Evolutionary conservation across 2,888 invertebrate genomes (phyloP).

Genomic region (Trissonchulus sp.): DNA sequence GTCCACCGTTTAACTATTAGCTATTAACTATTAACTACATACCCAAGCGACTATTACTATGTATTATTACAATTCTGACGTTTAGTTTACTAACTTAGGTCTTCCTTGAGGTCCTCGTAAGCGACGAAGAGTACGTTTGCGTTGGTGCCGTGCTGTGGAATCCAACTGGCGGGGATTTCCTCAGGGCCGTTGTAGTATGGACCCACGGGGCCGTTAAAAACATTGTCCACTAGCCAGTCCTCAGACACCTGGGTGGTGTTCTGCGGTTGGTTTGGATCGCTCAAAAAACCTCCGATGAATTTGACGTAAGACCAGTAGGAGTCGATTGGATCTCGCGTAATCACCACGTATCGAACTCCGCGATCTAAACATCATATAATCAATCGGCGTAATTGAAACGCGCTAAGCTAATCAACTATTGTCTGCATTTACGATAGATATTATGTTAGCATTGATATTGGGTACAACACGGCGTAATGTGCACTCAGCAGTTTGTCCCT

Average conservation of each 20-base stretch:
- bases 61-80: too few relatives aligned
- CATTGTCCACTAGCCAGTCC: not conserved
- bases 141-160: not conserved
- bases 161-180: not conserved
- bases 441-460: too few relatives aligned
- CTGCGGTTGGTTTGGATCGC: too few relatives aligned
- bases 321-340: slow-evolving; percentile 11
- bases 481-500: too few relatives aligned
- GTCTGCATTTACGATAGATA: too few relatives aligned
- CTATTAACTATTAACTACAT: too few relatives aligned
- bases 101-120: not conserved
- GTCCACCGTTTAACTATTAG: too few relatives aligned
- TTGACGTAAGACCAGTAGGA: not conserved
- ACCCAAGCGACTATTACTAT: too few relatives aligned
- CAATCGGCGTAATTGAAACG: too few relatives aligned
- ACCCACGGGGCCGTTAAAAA: not conserved
- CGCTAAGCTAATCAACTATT: too few relatives aligned
- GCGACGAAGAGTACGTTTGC: not conserved
- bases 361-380: too few relatives aligned
- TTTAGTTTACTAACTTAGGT: not conserved
- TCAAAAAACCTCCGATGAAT: not conserved
- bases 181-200: not conserved
- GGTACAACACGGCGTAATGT: too few relatives aligned
- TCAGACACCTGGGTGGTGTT: not conserved
- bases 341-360: not conserved